Base-by-base conservation (phyloP, 1,140 invertebrate species). In the Sesamia nonagrioides region DNA sequence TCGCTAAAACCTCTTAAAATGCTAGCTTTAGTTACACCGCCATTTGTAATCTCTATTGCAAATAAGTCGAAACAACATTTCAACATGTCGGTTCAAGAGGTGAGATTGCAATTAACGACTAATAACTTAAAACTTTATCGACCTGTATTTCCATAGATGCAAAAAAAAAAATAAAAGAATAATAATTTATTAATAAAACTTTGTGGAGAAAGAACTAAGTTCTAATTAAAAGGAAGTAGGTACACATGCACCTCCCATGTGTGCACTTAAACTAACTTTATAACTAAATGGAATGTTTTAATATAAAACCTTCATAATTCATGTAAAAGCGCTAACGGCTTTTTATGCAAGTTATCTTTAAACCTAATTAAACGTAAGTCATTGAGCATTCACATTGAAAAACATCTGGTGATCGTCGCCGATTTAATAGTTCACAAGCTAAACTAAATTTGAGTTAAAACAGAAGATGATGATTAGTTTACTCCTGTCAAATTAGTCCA, bases 11-110 rank as follows among this genome's bases (percentile, higher is more conserved):
- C 0, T 48, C 40, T 4, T 42, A 9, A 42, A 42, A 42, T 48
- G 6, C 6, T 48, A 2, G 45, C 45, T 48, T 48, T 9, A 15
- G 21, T 58, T 58, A 9, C 35, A 40, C 17, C 35, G 60, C 11
- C 27, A 21, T 40, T 63, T 63, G 60, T 37, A 63, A 63, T 63
- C 33, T 63, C 35, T 63, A 37, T 63, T 63, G 60, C 60, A 63
- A 63, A 61, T 37, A 61, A 61, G 13, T 37, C 60, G 60, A 40
- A n/a, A 40, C 60, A 15, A 13, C 6, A 27, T 68, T 68, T 40
- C 63, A 48, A 68, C 1, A 68, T 48, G 4, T 27, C 63, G 18
- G 40, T 48, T 68, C 63, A 48, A 68, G 18, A 48, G 60, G 60
- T 63, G 35, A 40, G 40, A 45, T 68, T 48, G 8, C 63, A 27